These are phyloP conservation scores for Chromoteleia sp. DNA, from an alignment of 2,888 invertebrate species.

Conservation along the genomic window DNA sequence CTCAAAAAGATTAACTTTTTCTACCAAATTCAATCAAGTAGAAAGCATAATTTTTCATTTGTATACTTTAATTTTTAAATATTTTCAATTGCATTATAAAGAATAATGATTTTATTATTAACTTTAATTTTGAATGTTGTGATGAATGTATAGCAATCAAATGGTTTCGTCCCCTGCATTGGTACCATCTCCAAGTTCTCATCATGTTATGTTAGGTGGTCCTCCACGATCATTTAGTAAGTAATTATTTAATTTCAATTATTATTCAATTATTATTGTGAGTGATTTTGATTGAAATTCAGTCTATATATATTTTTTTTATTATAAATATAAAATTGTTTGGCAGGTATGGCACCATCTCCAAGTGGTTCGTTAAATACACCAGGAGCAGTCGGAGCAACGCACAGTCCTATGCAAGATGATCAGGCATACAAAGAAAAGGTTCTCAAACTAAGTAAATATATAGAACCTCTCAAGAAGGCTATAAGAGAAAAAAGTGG, in stretches of 20 bases:
- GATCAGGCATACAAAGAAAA: constrained; percentile 97
- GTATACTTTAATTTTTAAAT: too few species aligned
- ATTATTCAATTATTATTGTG: too few species aligned
- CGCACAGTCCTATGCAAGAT: constrained; percentile 89
- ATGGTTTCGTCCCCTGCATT: constrained; percentile 90
- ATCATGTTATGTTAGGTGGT: constrained; percentile 87
- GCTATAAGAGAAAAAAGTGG: constrained; percentile 94
- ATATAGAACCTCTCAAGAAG: constrained; percentile 95
- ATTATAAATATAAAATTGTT: constrained; percentile 12
- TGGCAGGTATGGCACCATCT: constrained; percentile 89
- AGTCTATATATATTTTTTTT: constrained; percentile 12
- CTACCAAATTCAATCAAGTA: too few species aligned
- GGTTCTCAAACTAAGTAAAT: constrained; percentile 95
- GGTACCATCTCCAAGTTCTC: constrained; percentile 89
- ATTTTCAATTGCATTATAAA: too few species aligned
- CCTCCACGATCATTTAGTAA: constrained; percentile 87
- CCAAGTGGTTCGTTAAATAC: constrained; percentile 94
- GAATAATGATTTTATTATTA: constrained; percentile 2
- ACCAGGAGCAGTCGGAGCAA: constrained; percentile 86
- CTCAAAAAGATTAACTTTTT: too few species aligned
- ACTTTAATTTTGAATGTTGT: neutral
- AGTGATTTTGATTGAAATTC: too few species aligned
- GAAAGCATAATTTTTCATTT: too few species aligned
- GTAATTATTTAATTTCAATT: constrained; percentile 67
- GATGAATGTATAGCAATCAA: constrained; percentile 84